A percentile compares a stretch with the other conserved stretches of the same genome.
Evolutionary conservation across 2,113 vertebrate genomes (phyloP).

Genomic region (Hassar affinis): DNA sequence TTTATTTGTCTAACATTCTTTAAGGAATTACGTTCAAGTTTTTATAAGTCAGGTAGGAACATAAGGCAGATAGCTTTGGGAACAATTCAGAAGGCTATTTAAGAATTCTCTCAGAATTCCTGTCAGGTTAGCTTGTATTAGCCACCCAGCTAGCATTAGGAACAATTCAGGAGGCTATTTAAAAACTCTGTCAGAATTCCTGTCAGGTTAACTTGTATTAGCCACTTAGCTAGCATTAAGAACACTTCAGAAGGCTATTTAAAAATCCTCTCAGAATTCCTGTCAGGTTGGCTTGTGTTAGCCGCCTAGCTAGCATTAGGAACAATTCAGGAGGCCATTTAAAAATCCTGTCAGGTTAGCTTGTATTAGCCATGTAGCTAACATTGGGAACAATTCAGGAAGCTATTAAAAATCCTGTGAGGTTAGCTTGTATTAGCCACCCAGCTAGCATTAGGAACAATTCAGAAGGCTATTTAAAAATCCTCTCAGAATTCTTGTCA

Average conservation of each 20-base stretch:
- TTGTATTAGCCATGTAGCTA: neutral
- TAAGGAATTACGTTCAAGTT: neutral
- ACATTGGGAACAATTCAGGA: neutral
- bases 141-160: neutral
- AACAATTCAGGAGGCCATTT: no score
- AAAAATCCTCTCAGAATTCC: no score
- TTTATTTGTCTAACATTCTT: neutral
- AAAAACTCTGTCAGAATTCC: neutral
- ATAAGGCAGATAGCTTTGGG: no score
- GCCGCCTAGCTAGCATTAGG: no score
- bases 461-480: neutral
- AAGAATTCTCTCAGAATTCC: neutral
- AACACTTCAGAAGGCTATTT: neutral
- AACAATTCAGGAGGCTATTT: no score
- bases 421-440: neutral
- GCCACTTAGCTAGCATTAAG: no score
- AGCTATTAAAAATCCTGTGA: accelerated
- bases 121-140: neutral
- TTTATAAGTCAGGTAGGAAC: no score
- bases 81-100: neutral
- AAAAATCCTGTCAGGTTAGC: no score
- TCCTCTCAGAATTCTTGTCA: neutral
- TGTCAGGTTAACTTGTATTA: neutral
- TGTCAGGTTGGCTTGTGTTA: no score
- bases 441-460: neutral